Base-by-base conservation (phyloP, 2,797 vertebrate genomes). In the Xenops minutus region DNA sequence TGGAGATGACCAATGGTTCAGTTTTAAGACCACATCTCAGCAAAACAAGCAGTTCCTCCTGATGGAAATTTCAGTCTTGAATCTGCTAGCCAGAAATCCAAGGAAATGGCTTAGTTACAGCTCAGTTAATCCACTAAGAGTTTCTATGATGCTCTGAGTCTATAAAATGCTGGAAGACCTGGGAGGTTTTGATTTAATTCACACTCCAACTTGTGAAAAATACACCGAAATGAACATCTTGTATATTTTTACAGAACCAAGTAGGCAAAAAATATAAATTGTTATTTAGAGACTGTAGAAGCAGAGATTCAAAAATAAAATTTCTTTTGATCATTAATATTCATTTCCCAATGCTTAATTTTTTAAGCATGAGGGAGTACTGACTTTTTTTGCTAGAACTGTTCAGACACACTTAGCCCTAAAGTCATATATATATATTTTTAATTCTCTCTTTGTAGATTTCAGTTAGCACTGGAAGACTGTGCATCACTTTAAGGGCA, bases 271-370 rank as follows among this genome's bases (percentile, higher is more conserved):
- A 64, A 74, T 3, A 76, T 5, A 63, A 83, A 91, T 44, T 86
- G 46, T 71, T 94, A 73, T 88, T 95, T 67, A 71, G 64, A 84
- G 54, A 80, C 24, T 67, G 29, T 4, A 55, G 80, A 77, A 91
- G 27, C 59, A 82, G 64, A 79, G 37, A 78, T 66, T 94, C 32
- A 77, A 75, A 96, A 96, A 78, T 63, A 76, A 81, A 91, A 80
- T 37, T 71, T 71, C 48, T 91, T 94, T 80, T 89, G 61, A 88
- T 83, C 79, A 95, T 95, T 93, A 95, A 96, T 92, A 96, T 95
- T 95, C 14, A 95, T 92, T 82, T 84, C 29, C 29, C 39, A 85
- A 77, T 46, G 83, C 93, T 95, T 92, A 93, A 95, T 95, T 96
- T 94, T 94, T 94, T 80, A 93, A 96, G 92, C 93, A 86, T 78